Conservation (phyloP, 2,797 vertebrate genomes). For the Aldrovandia affinis region DNA sequence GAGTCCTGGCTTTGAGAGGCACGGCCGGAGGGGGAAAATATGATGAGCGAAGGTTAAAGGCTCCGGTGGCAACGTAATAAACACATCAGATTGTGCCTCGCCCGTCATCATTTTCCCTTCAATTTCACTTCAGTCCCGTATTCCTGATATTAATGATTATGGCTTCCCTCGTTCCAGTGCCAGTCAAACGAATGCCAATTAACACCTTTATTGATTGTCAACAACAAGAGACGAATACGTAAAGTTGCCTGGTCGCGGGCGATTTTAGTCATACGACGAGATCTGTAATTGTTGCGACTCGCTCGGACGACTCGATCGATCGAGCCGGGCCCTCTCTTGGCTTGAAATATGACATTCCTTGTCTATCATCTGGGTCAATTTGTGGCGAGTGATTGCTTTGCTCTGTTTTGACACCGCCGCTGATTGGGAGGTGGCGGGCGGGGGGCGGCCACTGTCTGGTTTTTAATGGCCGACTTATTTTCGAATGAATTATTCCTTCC, state of each 20-base stretch:
- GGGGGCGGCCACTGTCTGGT: conserved; percentile 26
- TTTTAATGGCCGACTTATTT: conserved; percentile 28
- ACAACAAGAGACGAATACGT: neutral
- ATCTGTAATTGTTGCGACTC: neutral
- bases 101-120: neutral
- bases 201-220: neutral
- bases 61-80: neutral
- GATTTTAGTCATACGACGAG: neutral
- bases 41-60: neutral
- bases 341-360: neutral
- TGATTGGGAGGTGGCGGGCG: conserved; percentile 18
- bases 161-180: neutral
- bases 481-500: conserved; percentile 10
- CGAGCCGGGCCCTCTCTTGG: neutral
- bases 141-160: neutral
- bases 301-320: neutral
- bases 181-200: neutral
- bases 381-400: neutral
- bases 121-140: neutral
- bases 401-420: neutral
- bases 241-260: neutral
- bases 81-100: neutral
- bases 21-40: neutral
- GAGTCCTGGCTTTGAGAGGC: neutral
- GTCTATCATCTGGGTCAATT: neutral